Evolutionary conservation across 2,113 vertebrate genomes (phyloP).

Genomic region (Peromyscus polionotus): DNA sequence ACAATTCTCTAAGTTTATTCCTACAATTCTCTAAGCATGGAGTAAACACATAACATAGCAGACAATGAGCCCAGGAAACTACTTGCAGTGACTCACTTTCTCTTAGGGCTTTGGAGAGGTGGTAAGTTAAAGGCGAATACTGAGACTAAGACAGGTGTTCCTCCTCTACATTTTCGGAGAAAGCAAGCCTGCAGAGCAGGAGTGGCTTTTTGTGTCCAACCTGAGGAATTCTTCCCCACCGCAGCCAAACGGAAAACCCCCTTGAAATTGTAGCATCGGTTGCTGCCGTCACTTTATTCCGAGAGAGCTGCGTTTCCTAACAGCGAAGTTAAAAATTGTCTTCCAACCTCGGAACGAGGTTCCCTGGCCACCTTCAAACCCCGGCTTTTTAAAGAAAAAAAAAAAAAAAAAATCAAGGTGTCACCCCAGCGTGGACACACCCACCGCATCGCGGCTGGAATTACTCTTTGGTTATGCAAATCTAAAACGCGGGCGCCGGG

Average conservation of each 20-base stretch:
- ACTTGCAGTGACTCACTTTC: background rate
- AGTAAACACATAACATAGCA: background rate
- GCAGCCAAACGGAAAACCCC: background rate
- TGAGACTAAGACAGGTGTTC: background rate
- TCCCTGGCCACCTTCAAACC: background rate
- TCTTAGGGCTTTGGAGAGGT: background rate
- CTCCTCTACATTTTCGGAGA: background rate
- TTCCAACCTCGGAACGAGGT: no score
- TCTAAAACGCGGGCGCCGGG: background rate
- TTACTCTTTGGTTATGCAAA: background rate
- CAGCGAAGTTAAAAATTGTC: background rate
- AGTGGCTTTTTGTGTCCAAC: background rate
- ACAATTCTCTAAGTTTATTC: background rate
- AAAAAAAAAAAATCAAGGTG: constrained; percentile 14
- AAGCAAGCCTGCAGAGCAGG: background rate
- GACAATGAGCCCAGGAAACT: background rate
- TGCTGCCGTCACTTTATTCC: background rate
- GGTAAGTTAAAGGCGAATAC: background rate
- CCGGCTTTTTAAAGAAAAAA: background rate
- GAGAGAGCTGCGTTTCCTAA: background rate
- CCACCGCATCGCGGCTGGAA: background rate
- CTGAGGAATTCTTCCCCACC: background rate
- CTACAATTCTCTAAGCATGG: background rate
- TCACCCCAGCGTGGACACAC: background rate
- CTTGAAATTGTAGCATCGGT: background rate